Evolutionary conservation across 2,888 invertebrate species (phyloP).

Genomic region (Volucella inanis): DNA sequence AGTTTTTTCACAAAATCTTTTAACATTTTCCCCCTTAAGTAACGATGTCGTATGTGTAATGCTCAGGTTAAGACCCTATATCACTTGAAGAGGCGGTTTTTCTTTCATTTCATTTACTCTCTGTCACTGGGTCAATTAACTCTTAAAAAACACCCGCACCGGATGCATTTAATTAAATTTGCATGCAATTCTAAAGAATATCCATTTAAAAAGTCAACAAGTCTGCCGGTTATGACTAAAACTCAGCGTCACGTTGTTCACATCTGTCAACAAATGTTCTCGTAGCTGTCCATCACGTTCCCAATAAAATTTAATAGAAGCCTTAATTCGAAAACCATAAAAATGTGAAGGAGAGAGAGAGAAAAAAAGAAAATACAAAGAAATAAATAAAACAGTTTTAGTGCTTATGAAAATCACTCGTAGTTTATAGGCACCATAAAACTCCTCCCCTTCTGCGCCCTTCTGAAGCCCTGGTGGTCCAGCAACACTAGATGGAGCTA

Average conservation of each 20-base stretch:
- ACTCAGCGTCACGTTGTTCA: not conserved
- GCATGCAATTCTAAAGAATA: not conserved
- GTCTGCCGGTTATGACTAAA: not conserved
- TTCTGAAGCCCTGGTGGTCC: not conserved
- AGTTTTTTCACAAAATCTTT: no score
- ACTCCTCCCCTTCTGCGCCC: not conserved
- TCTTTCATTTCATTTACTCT: no score
- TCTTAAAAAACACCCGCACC: no score
- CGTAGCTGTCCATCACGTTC: not conserved
- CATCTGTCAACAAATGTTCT: not conserved
- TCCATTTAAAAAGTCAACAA: slow-evolving; percentile 20
- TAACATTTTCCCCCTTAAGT: no score
- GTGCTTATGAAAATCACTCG: slow-evolving; percentile 44
- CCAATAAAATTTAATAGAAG: slow-evolving; percentile 44
- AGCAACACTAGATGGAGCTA: not conserved
- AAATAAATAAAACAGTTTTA: slow-evolving; percentile 10
- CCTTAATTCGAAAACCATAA: not conserved
- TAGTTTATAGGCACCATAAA: slow-evolving; percentile 34
- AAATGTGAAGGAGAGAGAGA: no score
- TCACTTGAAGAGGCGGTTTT: no score
- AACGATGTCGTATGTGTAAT: no score
- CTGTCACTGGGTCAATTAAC: no score
- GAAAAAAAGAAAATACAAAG: not conserved
- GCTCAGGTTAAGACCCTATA: no score
- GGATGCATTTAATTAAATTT: not conserved